Evolutionary conservation across 1,140 invertebrate genomes (phyloP), one percentile per base, ranked within the genome.

Genomic region (Sitophilus oryzae): DNA sequence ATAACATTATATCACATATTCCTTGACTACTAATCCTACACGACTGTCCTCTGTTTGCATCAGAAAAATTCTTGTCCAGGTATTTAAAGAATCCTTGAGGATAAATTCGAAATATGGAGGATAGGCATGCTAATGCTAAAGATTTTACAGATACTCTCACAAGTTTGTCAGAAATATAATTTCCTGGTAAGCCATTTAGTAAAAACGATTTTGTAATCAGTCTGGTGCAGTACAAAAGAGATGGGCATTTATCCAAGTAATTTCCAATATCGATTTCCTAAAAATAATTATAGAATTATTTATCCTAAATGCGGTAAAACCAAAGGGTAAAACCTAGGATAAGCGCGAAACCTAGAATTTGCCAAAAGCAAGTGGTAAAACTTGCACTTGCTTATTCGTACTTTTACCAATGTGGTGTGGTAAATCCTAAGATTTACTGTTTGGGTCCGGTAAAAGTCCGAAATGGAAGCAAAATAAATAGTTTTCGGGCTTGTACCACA

Each of bases 131-230:
- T 2, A 93, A 66, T 1, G 89, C 86, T 23, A 91, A 77, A 0
- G 86, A 82, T 74, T 93, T 93, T 0, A 92, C 82, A 54, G 89
- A 93, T 11, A 94, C 88, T 23, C 91, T 76, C 8, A 90, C 82
- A 36, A 71, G 73, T 59, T 81, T 79, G 66, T 86, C 86, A 10
- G 82, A 70, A 42, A 87, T 78, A 35, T 84, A 67, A 21, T 74
- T 73, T 20, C 79, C 79, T 40, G 78, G 76, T 52, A 70, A 73
- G 15, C 87, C 87, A 23, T 79, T 75, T 10, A 94, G 72, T 3
- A 95, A 72, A 72, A 91, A 94, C 20, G 83, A 80, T 2, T 84
- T 83, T 19, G 79, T 78, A 1, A 95, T 66, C 41, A 89, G 77
- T 56, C 91, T 77, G 20, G 82, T 77, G 59, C 88, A 89, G 68